Percentiles rank a stretch among this genome's conserved stretches.
Evolutionary conservation across 2,888 invertebrate genomes (phyloP).

Genomic region (Macaria notata): DNA sequence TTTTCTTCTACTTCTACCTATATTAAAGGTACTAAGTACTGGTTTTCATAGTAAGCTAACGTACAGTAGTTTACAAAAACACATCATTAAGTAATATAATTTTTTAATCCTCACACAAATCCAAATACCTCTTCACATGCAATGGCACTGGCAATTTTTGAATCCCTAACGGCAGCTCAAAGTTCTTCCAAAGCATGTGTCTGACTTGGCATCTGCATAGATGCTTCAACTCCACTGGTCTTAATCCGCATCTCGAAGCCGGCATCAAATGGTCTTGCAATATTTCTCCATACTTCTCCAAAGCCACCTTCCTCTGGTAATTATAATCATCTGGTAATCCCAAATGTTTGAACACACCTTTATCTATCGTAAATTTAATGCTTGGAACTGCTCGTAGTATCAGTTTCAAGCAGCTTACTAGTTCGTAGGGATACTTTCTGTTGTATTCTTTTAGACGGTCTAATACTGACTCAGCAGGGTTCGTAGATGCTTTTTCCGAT

Average conservation of each 20-base stretch:
- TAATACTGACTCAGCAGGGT: slow-evolving; percentile 84
- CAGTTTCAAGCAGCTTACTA: slow-evolving; percentile 86
- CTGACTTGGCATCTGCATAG: slow-evolving; percentile 88
- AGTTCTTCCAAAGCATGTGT: slow-evolving; percentile 84
- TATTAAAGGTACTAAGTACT: too few species aligned
- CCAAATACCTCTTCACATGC: slow-evolving; percentile 86
- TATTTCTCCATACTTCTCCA: slow-evolving; percentile 75
- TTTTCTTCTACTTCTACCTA: too few species aligned
- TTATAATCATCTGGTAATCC: slow-evolving; percentile 69
- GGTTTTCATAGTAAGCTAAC: too few species aligned
- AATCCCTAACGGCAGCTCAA: slow-evolving; percentile 89
- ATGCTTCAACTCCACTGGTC: slow-evolving; percentile 88
- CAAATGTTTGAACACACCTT: slow-evolving; percentile 54
- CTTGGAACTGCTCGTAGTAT: slow-evolving; percentile 85
- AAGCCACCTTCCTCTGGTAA: slow-evolving; percentile 64
- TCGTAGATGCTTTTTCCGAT: slow-evolving; percentile 81
- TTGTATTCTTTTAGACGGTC: slow-evolving; percentile 85
- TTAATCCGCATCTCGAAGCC: slow-evolving; percentile 81
- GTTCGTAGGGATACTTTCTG: slow-evolving; percentile 85
- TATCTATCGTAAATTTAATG: slow-evolving; percentile 76
- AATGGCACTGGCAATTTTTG: slow-evolving; percentile 85
- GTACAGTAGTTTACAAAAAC: too few species aligned
- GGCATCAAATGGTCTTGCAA: slow-evolving; percentile 83
- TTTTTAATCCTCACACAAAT: slow-evolving; percentile 86
- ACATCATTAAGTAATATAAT: slow-evolving; percentile 1